Conservation (phyloP, 1,140 invertebrate species). For the Orchesella cincta region DNA sequence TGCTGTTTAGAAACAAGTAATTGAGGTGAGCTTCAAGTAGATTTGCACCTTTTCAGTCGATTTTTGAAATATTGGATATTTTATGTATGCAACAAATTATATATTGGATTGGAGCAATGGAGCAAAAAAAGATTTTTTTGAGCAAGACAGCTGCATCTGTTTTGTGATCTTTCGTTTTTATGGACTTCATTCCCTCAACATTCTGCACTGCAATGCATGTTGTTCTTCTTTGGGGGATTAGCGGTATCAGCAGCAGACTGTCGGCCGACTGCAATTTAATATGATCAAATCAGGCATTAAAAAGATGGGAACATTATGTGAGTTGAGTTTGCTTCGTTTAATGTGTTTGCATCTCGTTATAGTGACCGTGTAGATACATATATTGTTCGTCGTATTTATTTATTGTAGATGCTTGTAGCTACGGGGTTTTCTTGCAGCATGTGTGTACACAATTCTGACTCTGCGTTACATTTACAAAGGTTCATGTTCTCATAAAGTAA, state of each 20-base stretch:
- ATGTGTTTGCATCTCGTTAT: not conserved
- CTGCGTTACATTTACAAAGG: too few relatives aligned
- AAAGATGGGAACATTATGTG: constrained; percentile 5
- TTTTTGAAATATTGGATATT: too few relatives aligned
- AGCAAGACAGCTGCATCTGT: constrained; percentile 1
- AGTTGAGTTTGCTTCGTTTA: not conserved
- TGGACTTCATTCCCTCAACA: not conserved
- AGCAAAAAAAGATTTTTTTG: too few relatives aligned
- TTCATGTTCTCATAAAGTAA: too few relatives aligned
- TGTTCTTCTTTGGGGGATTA: constrained; percentile 22
- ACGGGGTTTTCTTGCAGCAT: too few relatives aligned
- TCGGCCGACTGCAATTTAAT: constrained; percentile 25
- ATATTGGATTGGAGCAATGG: too few relatives aligned
- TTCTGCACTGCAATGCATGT: not conserved
- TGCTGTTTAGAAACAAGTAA: too few relatives aligned
- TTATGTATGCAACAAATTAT: too few relatives aligned
- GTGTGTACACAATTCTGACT: too few relatives aligned
- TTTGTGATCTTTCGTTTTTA: not conserved
- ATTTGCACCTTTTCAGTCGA: too few relatives aligned
- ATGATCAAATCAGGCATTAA: constrained; percentile 25
- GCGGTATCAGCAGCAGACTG: constrained; percentile 22
- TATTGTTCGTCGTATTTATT: not conserved
- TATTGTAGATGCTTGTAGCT: not conserved
- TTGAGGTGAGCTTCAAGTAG: too few relatives aligned
- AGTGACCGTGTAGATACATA: not conserved